Base-by-base conservation (phyloP, 2,797 vertebrate genomes). In the Distichodus sexfasciatus region DNA sequence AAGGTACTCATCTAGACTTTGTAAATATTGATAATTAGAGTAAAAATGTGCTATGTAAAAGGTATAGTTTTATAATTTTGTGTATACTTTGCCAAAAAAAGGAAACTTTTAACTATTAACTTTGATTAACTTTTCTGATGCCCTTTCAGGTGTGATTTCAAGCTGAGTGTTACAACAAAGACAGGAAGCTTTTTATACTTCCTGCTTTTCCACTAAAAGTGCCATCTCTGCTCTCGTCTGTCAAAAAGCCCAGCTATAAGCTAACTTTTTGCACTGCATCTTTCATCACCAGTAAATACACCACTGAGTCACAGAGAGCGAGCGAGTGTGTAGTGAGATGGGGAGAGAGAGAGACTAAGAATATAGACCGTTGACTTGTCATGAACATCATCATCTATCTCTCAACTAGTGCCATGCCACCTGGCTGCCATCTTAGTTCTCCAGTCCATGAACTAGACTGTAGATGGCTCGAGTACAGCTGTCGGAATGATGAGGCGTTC, bases 191-290 rank as follows among this genome's bases (percentile, higher is more conserved):
- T n/a, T n/a, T n/a, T n/a, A n/a, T n/a, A 81, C 72, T 77, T 79
- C 73, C 76, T 84, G 84, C 86, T 81, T 81, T 79, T 80, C 85
- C 81, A 83, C 86, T 69, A 87, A 88, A n/a, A 84, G 79, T 91
- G 88, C 81, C 88, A 87, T 71, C 84, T 78, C 78, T 54, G 81
- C 79, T 90, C 84, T 85, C 54, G 82, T 90, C 87, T 69, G 67
- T 75, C 72, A 70, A 10, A n/a, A 43, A 53, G 66, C 38, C 61
- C 38, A 11, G 43, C 54, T 73, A 55, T 73, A 73, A 77, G 69
- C 71, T 69, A n/a, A n/a, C n/a, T 55, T 65, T 72, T 64, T 57
- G 31, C 72, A 54, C 54, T 75, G 67, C 66, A 66, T 75, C 60
- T 70, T 75, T 75, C 72, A 75, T 75, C 72, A 66, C 66, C 85